Conservation (phyloP, 2,888 invertebrate genomes). For the Drosophila incognita region DNA sequence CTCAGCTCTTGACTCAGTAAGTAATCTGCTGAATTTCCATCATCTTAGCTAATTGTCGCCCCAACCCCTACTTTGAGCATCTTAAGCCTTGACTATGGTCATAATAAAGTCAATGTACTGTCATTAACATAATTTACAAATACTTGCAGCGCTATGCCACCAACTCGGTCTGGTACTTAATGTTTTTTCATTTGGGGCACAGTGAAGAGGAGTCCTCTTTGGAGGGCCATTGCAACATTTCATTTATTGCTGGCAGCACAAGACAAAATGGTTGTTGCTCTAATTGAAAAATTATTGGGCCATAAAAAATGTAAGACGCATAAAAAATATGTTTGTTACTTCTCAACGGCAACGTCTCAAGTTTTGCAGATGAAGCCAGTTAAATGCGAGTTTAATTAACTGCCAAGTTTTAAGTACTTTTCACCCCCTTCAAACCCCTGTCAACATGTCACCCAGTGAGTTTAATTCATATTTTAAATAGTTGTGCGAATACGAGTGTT, state of each 20-base stretch:
- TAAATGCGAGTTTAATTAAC: conserved; percentile 74
- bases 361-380: conserved; percentile 43
- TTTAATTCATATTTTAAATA: conserved; percentile 73
- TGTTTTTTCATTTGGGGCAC: conserved; percentile 54
- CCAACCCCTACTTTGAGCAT: conserved; percentile 1
- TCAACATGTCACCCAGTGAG: conserved; percentile 26
- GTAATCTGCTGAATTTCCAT: conserved; percentile 21
- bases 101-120: conserved; percentile 77
- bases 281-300: conserved; percentile 81
- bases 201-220: conserved; percentile 26
- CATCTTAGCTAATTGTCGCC: conserved; percentile 5
- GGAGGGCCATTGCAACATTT: conserved; percentile 65
- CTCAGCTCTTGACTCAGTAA: conserved; percentile 8
- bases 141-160: conserved; percentile 52
- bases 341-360: conserved; percentile 27
- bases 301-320: conserved; percentile 76
- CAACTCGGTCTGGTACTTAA: conserved; percentile 20
- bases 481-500: conserved; percentile 51
- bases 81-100: conserved; percentile 22
- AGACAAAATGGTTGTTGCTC: conserved; percentile 66
- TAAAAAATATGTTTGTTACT: conserved; percentile 68
- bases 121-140: conserved; percentile 79
- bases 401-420: conserved; percentile 74
- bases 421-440: neutral
- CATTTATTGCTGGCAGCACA: conserved; percentile 67